Conservation (phyloP, 2,797 vertebrate species). For the Enteromius trimaculatus region DNA sequence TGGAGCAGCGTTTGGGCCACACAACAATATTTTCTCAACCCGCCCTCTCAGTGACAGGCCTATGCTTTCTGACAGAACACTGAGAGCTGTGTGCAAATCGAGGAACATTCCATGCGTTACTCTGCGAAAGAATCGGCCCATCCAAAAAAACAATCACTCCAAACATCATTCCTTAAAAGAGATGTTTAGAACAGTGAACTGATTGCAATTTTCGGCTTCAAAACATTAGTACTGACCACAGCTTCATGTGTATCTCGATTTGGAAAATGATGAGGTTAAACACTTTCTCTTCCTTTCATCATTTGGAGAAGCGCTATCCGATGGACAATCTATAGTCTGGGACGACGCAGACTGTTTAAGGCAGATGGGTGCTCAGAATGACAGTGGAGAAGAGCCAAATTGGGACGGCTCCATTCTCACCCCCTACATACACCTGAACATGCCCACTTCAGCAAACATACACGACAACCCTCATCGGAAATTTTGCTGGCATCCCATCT, state of each 20-base stretch:
- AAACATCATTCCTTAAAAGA: not conserved
- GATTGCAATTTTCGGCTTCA: not conserved
- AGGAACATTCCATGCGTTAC: not conserved
- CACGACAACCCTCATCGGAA: constrained; percentile 20
- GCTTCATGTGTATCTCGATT: not conserved
- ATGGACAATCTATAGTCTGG: not conserved
- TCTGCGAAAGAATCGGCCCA: not conserved
- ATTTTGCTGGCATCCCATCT: constrained; percentile 17
- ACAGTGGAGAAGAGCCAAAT: constrained; percentile 37
- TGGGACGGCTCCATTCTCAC: constrained; percentile 20
- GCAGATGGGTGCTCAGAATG: constrained; percentile 53
- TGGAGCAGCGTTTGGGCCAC: constrained; percentile 26
- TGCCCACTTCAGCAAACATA: constrained; percentile 1
- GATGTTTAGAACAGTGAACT: too few relatives aligned
- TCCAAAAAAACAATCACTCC: not conserved
- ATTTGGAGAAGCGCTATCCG: not conserved
- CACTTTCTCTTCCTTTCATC: not conserved
- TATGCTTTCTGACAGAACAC: constrained; percentile 16
- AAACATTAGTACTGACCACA: too few relatives aligned
- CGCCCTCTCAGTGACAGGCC: not conserved
- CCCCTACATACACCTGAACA: constrained; percentile 42
- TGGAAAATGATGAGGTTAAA: not conserved
- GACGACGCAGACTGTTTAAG: not conserved
- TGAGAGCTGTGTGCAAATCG: not conserved
- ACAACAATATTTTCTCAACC: constrained; percentile 49